Percentiles rank a stretch among this genome's conserved stretches.
These are phyloP conservation scores for Myzus persicae DNA, from an alignment of 1,140 invertebrate genomes.

Conservation along the genomic window DNA sequence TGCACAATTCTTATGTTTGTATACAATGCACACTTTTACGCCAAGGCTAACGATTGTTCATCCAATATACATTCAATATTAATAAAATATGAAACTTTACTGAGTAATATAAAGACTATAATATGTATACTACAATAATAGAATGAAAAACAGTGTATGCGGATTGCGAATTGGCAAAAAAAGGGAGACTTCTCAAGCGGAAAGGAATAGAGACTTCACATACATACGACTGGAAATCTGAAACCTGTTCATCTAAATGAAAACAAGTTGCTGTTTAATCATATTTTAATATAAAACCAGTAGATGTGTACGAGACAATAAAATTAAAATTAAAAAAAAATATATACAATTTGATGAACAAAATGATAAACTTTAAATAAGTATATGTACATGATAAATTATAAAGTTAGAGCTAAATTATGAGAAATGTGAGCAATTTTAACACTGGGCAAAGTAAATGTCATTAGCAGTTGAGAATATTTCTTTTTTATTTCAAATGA, in stretches of 20 bases:
- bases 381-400: no score
- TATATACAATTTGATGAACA: background rate
- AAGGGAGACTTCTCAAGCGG: background rate
- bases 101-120: background rate
- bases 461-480: no score
- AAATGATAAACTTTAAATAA: background rate
- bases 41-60: slow-evolving; percentile 22
- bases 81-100: background rate
- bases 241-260: background rate
- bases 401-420: no score
- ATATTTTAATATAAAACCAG: background rate
- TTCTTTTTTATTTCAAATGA: no score
- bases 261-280: background rate
- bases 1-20: slow-evolving; percentile 17
- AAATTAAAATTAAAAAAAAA: no score
- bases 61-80: background rate
- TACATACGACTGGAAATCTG: background rate
- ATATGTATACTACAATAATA: background rate
- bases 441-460: no score
- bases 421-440: no score
- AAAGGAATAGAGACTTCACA: background rate
- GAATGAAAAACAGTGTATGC: background rate
- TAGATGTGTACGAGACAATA: background rate
- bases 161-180: background rate
- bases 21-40: background rate